Conservation (phyloP, 2,888 invertebrate species). For the Spatulosminthurus flaviceps region DNA sequence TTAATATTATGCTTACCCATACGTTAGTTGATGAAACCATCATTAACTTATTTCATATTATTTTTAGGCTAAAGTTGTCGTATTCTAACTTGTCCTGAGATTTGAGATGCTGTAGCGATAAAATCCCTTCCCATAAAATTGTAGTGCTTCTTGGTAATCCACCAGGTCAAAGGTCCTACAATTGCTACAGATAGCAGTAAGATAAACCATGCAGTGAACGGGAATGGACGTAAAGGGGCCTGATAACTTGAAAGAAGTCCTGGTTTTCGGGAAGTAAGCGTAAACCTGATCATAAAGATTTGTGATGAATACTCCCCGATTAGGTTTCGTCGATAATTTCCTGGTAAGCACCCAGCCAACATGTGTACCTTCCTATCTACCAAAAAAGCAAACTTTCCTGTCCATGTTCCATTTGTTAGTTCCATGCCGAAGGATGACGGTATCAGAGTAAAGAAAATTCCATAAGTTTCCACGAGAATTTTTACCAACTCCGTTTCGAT, state of each 20-base stretch:
- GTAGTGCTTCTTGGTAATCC: conserved; percentile 28
- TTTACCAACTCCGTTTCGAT: conserved; percentile 44
- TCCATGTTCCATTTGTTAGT: conserved; percentile 42
- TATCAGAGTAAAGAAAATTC: conserved; percentile 37
- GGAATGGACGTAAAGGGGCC: conserved; percentile 42
- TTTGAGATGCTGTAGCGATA: background rate
- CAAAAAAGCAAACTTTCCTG: conserved; percentile 44
- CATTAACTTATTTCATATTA: background rate
- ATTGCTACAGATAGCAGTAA: conserved; percentile 23
- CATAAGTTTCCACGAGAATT: conserved; percentile 35
- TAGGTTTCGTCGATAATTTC: conserved; percentile 31
- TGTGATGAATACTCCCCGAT: conserved; percentile 41
- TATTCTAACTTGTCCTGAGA: conserved; percentile 10
- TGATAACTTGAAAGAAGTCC: conserved; percentile 33
- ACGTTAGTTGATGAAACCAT: no score
- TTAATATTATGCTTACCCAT: background rate
- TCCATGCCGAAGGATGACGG: conserved; percentile 38
- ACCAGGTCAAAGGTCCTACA: conserved; percentile 33
- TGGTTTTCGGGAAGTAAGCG: conserved; percentile 35
- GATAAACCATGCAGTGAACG: conserved; percentile 31
- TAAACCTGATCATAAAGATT: conserved; percentile 38
- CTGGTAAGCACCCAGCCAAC: conserved; percentile 31
- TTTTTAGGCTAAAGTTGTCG: no score
- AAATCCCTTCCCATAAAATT: background rate
- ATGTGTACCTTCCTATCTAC: conserved; percentile 37